These are phyloP conservation scores for Oncopodura yosiiana DNA, from an alignment of 1,140 invertebrate genomes.

Conservation along the genomic window DNA sequence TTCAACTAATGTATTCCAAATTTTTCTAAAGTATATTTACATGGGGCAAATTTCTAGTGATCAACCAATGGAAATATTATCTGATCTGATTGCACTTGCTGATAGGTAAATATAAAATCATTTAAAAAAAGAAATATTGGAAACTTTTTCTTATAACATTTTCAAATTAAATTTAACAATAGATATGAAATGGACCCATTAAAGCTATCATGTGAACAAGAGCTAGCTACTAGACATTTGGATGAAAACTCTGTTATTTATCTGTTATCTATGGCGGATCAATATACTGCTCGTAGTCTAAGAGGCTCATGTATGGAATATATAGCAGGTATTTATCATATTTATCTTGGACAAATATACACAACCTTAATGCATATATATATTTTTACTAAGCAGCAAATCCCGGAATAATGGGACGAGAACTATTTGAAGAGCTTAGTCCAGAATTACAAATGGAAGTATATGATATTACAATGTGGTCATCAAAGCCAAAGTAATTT, in stretches of 20 bases:
- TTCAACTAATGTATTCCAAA: slow-evolving; percentile 50
- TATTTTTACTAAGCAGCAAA: slow-evolving; percentile 49
- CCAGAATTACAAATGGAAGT: slow-evolving; percentile 52
- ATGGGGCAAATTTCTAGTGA: slow-evolving; percentile 46
- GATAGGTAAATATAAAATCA: slow-evolving; percentile 36
- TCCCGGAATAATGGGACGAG: slow-evolving; percentile 49
- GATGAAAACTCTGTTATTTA: slow-evolving; percentile 56
- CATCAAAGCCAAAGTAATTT: slow-evolving; percentile 38
- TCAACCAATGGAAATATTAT: slow-evolving; percentile 50
- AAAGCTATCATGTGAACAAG: slow-evolving; percentile 52
- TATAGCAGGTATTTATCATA: no score
- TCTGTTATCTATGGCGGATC: slow-evolving; percentile 55
- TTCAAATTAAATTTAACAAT: no score
- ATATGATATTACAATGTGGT: slow-evolving; percentile 42
- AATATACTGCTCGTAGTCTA: slow-evolving; percentile 51
- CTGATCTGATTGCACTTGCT: slow-evolving; percentile 52
- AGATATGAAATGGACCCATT: slow-evolving; percentile 50
- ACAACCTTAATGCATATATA: slow-evolving; percentile 44
- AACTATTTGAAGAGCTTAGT: slow-evolving; percentile 54
- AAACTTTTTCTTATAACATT: no score
- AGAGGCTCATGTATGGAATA: slow-evolving; percentile 38
- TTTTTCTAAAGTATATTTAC: slow-evolving; percentile 56
- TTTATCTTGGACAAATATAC: not conserved
- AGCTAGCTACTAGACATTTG: slow-evolving; percentile 46
- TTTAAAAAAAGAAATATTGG: no score